Base-by-base conservation (phyloP, 2,797 vertebrate genomes). In the Enteromius unitaeniatus region DNA sequence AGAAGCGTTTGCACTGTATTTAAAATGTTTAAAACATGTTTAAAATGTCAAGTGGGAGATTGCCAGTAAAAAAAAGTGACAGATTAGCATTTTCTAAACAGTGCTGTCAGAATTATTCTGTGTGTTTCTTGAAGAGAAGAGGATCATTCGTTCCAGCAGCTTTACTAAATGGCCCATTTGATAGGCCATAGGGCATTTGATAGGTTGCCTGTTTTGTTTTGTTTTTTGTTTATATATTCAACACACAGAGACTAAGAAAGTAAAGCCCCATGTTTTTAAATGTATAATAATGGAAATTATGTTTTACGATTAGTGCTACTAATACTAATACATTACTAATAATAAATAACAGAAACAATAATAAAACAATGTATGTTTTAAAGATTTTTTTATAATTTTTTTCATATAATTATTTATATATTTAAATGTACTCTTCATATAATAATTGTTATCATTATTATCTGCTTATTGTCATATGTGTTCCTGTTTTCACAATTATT, bases 21-120 rank as follows among this genome's bases (percentile, higher is more conserved):
- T 64, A 83, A 73, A 69, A 78, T 80, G 21, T 67, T 55, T 3
- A 3, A 10, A n/a, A 10, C 8, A n/a, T 55, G 19, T 55, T 10
- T 3, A 9, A 51, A 53, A 69, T 82, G 58, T 76, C 13, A 76
- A 17, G 58, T 58, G 31, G 21, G 70, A 76, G 6, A 80, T 78
- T 58, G 51, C 37, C 67, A 70, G 81, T 78, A 64, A 62, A 53
- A 78, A 21, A 17, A 53, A 31, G 17, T 34, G 68, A 6, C 13
- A 55, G 10, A 75, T 75, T 58, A 23, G 23, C 51, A 58, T 76
- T 58, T 76, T 31, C 51, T n/a, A 40, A 23, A n/a, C 31, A 58
- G 49, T 76, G 13, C 31, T 58, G 11, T 55, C 28, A 76, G 1
- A 60, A 60, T 23, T 76, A 42, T 15, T 37, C 13, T 76, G 74